Conservation (phyloP, 2,113 vertebrate species). For the Motacilla alba region DNA sequence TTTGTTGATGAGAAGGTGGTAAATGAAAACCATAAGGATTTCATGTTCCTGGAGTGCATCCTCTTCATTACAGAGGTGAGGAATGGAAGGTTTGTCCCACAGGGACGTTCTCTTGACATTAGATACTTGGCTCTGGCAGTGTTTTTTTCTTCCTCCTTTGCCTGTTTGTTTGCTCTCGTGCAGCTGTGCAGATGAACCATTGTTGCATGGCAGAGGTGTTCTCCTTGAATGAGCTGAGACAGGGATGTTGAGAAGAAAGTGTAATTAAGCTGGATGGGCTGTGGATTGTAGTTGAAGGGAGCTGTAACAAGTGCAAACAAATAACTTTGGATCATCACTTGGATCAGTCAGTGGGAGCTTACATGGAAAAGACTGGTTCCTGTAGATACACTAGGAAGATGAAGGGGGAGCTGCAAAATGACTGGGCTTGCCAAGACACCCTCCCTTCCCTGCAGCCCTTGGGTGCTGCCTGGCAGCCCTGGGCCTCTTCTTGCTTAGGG, state of each 20-base stretch:
- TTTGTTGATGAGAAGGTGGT: constrained; percentile 91
- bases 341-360: background rate
- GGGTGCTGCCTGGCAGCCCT: background rate
- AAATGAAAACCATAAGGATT: constrained; percentile 90
- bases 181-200: background rate
- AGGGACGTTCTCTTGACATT: background rate
- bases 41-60: constrained; percentile 96
- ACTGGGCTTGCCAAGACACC: background rate
- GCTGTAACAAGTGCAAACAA: background rate
- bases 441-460: background rate
- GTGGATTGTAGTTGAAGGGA: background rate
- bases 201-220: background rate
- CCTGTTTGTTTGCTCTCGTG: background rate
- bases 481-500: background rate
- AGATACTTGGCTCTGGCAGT: background rate
- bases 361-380: background rate
- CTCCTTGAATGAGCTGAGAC: background rate
- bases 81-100: background rate
- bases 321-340: background rate
- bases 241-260: background rate
- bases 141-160: constrained; percentile 16
- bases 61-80: constrained; percentile 89
- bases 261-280: background rate
- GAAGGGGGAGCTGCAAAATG: background rate
- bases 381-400: background rate